phyloP scores from a whole-genome alignment of 2,113 vertebrate genomes.

The Pteruthius melanotis region DNA sequence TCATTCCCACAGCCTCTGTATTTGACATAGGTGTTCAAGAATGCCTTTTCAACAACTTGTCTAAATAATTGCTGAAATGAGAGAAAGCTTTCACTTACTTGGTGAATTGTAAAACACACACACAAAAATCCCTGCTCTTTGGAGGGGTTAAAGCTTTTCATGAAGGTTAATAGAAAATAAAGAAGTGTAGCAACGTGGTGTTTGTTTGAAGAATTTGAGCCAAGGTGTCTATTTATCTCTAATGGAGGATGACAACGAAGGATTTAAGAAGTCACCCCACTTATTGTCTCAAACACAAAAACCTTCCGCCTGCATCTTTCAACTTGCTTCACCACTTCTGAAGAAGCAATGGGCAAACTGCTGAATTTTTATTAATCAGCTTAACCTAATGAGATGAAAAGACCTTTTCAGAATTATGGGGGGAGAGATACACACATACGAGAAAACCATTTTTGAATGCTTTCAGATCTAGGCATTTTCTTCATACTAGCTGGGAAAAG shows the following conservation, averaged over 20 bases:
- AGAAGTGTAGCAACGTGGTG: slow-evolving; percentile 30
- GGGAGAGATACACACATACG: neutral
- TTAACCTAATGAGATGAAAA: slow-evolving; percentile 96
- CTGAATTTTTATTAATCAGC: slow-evolving; percentile 96
- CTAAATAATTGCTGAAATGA: slow-evolving; percentile 43
- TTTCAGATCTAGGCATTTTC: slow-evolving; percentile 37
- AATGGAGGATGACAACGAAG: slow-evolving; percentile 76
- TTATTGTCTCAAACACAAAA: slow-evolving; percentile 90
- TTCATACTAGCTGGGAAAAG: neutral
- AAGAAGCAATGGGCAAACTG: slow-evolving; percentile 76
- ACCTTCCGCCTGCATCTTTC: slow-evolving; percentile 79
- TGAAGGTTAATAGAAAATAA: slow-evolving; percentile 51
- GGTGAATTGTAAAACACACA: slow-evolving; percentile 26
- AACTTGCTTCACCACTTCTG: slow-evolving; percentile 73
- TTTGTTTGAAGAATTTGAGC: slow-evolving; percentile 63
- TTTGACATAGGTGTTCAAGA: neutral
- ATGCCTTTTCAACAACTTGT: slow-evolving; percentile 32
- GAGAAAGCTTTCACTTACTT: slow-evolving; percentile 11
- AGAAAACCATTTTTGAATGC: slow-evolving; percentile 8
- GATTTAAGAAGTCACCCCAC: slow-evolving; percentile 83
- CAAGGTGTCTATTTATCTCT: slow-evolving; percentile 71
- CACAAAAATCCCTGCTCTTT: neutral
- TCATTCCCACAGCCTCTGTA: neutral
- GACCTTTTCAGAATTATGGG: slow-evolving; percentile 72
- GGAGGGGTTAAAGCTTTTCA: slow-evolving; percentile 34